Evolutionary conservation across 1,140 invertebrate genomes (phyloP).

Genomic region (Onthophagus taurus): DNA sequence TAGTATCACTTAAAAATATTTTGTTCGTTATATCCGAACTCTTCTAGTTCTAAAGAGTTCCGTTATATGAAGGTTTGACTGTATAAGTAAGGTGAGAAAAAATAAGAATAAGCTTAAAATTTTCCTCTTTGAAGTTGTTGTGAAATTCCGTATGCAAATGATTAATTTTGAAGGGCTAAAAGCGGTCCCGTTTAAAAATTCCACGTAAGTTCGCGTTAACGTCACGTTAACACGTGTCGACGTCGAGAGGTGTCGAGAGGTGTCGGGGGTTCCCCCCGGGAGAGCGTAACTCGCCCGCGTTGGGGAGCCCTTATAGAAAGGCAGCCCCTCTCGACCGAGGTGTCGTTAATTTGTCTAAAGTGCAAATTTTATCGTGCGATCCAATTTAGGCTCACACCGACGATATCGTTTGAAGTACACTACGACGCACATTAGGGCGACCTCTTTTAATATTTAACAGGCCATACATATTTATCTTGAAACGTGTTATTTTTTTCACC

Average conservation of each 20-base stretch:
- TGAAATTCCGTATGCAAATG: neutral
- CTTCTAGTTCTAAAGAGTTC: no score
- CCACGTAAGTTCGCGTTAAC: neutral
- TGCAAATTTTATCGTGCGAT: conserved; percentile 26
- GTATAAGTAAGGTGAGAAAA: no score
- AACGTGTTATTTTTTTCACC: no score
- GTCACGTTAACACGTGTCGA: neutral
- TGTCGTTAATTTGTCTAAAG: conserved; percentile 27
- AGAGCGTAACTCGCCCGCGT: conserved; percentile 3
- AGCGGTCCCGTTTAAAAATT: neutral
- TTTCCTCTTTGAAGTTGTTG: no score
- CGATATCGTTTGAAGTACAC: conserved; percentile 12
- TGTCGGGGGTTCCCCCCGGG: neutral
- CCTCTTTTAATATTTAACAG: conserved; percentile 17
- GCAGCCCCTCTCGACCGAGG: conserved; percentile 17
- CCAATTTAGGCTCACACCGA: conserved; percentile 18
- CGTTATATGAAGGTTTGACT: no score
- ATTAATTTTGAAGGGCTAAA: neutral
- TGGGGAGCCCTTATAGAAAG: neutral
- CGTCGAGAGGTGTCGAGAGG: neutral
- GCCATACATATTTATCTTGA: conserved; percentile 16
- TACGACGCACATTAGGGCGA: conserved; percentile 3
- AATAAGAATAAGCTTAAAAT: no score
- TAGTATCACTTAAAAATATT: no score
- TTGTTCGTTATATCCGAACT: no score